Conservation (phyloP, 1,140 invertebrate species). For the Hyles euphorbiae region DNA sequence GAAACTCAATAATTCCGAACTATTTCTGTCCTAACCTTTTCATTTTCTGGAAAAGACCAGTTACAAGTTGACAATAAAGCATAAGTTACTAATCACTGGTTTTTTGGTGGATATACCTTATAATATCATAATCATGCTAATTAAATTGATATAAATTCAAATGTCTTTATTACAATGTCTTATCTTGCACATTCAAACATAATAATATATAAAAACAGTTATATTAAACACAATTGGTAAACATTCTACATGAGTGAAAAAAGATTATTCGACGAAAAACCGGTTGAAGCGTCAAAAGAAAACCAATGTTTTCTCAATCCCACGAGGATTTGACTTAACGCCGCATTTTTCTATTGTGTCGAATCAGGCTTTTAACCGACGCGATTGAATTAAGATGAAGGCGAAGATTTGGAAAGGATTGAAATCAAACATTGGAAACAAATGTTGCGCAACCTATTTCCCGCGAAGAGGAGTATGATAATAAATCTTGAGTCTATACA, state of each 20-base stretch:
- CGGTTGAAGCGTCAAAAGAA: slow-evolving; percentile 10
- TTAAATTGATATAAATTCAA: too few relatives aligned
- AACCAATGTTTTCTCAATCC: slow-evolving; percentile 25
- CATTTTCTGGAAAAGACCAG: too few relatives aligned
- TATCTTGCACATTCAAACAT: neutral
- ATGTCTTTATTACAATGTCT: too few relatives aligned
- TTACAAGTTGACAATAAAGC: too few relatives aligned
- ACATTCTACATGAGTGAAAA: too few relatives aligned
- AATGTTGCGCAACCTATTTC: neutral
- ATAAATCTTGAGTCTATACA: too few relatives aligned
- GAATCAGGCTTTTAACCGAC: slow-evolving; percentile 2
- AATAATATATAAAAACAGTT: neutral
- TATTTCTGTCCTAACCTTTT: too few relatives aligned
- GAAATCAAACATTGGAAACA: slow-evolving; percentile 5
- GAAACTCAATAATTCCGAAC: too few relatives aligned
- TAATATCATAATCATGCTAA: too few relatives aligned
- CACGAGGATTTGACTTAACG: slow-evolving; percentile 8
- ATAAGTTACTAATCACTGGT: too few relatives aligned
- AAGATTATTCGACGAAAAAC: slow-evolving; percentile 4
- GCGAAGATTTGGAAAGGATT: slow-evolving; percentile 1
- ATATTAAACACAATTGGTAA: neutral
- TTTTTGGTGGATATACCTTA: too few relatives aligned
- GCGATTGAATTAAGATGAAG: slow-evolving; percentile 5
- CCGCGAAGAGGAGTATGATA: too few relatives aligned
- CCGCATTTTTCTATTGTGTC: slow-evolving; percentile 7